These are phyloP conservation scores for Chauna torquata DNA, from an alignment of 2,113 vertebrate genomes.

Conservation along the genomic window DNA sequence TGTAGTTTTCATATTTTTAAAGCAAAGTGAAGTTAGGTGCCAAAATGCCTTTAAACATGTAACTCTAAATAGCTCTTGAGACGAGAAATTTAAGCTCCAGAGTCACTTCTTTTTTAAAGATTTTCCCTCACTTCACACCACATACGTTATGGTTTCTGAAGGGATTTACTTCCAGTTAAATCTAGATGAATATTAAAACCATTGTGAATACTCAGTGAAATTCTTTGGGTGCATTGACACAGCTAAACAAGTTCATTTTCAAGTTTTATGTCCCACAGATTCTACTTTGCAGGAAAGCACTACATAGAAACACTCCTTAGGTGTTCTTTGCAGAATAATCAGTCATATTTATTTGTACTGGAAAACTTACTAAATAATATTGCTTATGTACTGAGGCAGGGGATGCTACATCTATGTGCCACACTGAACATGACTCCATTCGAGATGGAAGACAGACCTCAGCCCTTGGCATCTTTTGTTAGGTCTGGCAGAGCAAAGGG, in stretches of 20 bases:
- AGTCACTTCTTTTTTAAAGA: not conserved
- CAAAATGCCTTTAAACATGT: not conserved
- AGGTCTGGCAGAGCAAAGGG: not conserved
- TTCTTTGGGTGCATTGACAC: not conserved
- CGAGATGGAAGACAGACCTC: not conserved
- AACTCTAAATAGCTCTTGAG: not conserved
- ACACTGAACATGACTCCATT: not conserved
- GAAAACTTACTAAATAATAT: not conserved
- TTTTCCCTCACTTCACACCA: not conserved
- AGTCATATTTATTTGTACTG: not conserved
- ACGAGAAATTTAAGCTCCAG: not conserved
- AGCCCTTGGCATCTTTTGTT: not conserved
- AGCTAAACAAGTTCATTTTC: not conserved
- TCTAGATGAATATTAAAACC: not conserved
- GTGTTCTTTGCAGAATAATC: not conserved
- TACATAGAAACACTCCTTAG: not conserved
- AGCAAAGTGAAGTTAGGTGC: not conserved
- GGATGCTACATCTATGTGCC: not conserved
- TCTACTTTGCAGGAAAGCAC: not conserved
- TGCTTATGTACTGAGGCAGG: not conserved
- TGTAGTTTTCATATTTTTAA: not conserved
- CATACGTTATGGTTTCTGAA: not conserved
- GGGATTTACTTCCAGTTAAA: not conserved
- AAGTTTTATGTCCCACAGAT: not conserved
- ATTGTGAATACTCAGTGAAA: not conserved